Base-by-base conservation (phyloP, 2,797 vertebrate species). In the Karalla daura region DNA sequence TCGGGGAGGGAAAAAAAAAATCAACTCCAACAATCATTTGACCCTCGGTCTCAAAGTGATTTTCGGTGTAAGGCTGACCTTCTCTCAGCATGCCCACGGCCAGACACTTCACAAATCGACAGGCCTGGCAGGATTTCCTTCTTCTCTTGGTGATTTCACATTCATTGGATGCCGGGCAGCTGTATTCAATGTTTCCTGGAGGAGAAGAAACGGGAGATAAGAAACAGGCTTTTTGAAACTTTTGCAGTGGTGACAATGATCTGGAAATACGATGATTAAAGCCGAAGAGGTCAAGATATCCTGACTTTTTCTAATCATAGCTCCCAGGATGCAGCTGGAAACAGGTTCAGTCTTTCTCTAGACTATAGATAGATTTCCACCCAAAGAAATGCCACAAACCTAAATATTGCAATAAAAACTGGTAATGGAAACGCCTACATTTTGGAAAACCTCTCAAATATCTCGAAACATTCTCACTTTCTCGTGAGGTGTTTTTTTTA, bases 61-160 rank as follows among this genome's bases (percentile, higher is more conserved):
- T 72, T 74, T 67, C 23, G n/a, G 18, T 55, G 46, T 59, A 32
- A 30, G 2, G 3, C 96, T 94, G 93, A 99, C 97, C 97, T 96
- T 99, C 97, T 89, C 98, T 95, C 90, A 99, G 91, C 97, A 99
- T 99, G 86, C 97, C 97, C 81, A 99, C 96, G 81, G 95, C 94
- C 86, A 98, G 93, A 90, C 97, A 99, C 89, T 99, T 99, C 92
- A 97, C 96, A 88, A 98, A 98, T 81, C 97, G 97, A 89, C 97
- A 99, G 41, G 97, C 97, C 92, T 99, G 97, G 93, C 97, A 98
- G 63, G 97, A 99, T 85, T 99, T 99, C 87, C 97, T 95, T 90
- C 97, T 95, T 68, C 97, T 94, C 89, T 98, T 99, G 46, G 97
- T 99, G 91, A 99, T 99, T 90, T 99, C 97, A 93, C 97, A 99